Evolutionary conservation across 2,797 vertebrate species (phyloP).

Genomic region (Fringilla coelebs): DNA sequence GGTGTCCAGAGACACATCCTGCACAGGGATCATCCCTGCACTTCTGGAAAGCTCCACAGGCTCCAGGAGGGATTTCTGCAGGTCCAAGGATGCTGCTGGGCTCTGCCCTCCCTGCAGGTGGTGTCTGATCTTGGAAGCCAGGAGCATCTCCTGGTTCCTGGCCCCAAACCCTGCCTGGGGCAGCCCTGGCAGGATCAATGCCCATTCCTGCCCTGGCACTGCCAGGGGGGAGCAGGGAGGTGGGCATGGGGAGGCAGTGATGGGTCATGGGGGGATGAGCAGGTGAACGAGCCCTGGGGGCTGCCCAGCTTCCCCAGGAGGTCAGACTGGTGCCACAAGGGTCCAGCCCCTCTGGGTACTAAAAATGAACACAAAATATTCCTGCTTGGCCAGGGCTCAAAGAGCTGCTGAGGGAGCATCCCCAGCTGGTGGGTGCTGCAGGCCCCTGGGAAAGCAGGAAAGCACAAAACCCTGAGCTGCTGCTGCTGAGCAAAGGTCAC

Average conservation of each 20-base stretch:
- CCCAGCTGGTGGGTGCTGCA: neutral
- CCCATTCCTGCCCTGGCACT: neutral
- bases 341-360: neutral
- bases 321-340: neutral
- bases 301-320: neutral
- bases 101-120: neutral
- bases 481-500: neutral
- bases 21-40: neutral
- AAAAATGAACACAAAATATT: neutral
- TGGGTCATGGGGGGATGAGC: no score
- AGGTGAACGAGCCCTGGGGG: accelerated
- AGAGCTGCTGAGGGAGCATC: neutral
- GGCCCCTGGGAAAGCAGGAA: neutral
- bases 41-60: neutral
- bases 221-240: neutral
- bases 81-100: neutral
- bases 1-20: neutral
- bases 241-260: neutral
- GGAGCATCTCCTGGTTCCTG: neutral
- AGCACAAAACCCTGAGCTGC: neutral
- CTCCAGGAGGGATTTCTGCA: neutral
- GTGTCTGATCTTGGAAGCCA: neutral
- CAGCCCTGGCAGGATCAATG: neutral
- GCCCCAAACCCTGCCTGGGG: neutral
- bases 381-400: neutral